Percentiles rank a stretch among this genome's conserved stretches.
Conservation (phyloP, 2,113 vertebrate genomes). For the Pollachius pollachius region DNA sequence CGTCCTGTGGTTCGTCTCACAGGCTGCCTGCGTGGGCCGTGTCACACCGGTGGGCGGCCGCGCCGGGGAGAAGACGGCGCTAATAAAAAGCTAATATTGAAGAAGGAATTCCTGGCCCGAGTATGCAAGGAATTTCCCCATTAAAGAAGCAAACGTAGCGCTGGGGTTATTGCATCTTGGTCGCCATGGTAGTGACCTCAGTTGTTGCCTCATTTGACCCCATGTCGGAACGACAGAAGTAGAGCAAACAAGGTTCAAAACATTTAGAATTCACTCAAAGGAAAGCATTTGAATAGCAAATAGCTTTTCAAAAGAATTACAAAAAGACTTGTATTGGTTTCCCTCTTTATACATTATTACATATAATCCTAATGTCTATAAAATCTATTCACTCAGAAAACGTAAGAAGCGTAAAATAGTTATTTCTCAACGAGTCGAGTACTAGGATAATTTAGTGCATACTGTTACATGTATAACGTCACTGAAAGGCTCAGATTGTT, state of each 20-base stretch:
- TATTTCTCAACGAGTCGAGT: no score
- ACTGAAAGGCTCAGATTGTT: no score
- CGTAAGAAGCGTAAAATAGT: no score
- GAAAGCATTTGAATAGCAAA: not conserved
- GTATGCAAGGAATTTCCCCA: not conserved
- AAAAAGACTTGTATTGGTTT: not conserved
- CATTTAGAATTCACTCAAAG: not conserved
- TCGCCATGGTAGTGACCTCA: not conserved
- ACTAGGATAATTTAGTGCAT: no score
- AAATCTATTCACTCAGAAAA: not conserved
- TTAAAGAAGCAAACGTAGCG: not conserved
- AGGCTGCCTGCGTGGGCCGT: conserved; percentile 5
- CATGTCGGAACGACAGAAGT: not conserved
- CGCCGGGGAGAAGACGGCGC: not conserved
- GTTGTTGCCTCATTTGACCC: not conserved
- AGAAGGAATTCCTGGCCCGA: conserved; percentile 8
- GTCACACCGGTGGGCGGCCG: conserved; percentile 28
- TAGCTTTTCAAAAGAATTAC: not conserved
- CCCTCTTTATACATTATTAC: not conserved
- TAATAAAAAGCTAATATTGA: conserved; percentile 6
- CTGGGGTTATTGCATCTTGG: conserved; percentile 1
- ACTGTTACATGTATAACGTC: no score
- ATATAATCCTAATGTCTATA: not conserved
- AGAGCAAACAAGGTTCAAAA: not conserved
- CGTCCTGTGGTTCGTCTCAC: conserved; percentile 43